Percentiles rank a stretch among this genome's conserved stretches.
phyloP scores from a whole-genome alignment of 2,113 vertebrate species.

The Pogonocichla stellata region DNA sequence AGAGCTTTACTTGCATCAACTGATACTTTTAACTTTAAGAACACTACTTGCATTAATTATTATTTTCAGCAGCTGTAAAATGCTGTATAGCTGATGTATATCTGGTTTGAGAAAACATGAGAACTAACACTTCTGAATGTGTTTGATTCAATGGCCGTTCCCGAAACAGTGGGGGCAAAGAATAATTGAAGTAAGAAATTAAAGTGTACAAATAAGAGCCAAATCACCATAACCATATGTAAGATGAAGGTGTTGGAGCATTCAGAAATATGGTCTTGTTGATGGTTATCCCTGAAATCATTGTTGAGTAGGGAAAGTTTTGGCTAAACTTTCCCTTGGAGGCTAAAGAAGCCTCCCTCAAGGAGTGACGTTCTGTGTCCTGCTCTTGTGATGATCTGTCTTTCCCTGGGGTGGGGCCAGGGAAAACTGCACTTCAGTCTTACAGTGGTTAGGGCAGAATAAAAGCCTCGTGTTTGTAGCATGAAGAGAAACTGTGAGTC shows the following conservation, averaged over 20 bases:
- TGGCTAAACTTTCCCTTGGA: neutral
- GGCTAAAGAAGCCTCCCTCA: neutral
- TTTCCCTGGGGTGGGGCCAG: neutral
- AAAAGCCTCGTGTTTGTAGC: rapidly evolving
- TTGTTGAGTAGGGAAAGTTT: neutral
- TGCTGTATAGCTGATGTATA: neutral
- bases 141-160: neutral
- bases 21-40: neutral
- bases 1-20: neutral
- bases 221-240: neutral
- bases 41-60: neutral
- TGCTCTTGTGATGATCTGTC: neutral
- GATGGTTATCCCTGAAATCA: neutral
- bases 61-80: neutral
- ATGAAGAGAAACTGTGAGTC: neutral
- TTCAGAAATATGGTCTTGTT: neutral
- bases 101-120: neutral
- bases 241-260: neutral
- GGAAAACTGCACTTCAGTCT: neutral
- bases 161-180: neutral
- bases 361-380: neutral
- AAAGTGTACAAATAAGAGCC: neutral
- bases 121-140: neutral
- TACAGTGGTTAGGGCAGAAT: neutral
- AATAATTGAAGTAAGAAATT: neutral